phyloP scores from a whole-genome alignment of 2,888 invertebrate species.

The Aromia moschata region DNA sequence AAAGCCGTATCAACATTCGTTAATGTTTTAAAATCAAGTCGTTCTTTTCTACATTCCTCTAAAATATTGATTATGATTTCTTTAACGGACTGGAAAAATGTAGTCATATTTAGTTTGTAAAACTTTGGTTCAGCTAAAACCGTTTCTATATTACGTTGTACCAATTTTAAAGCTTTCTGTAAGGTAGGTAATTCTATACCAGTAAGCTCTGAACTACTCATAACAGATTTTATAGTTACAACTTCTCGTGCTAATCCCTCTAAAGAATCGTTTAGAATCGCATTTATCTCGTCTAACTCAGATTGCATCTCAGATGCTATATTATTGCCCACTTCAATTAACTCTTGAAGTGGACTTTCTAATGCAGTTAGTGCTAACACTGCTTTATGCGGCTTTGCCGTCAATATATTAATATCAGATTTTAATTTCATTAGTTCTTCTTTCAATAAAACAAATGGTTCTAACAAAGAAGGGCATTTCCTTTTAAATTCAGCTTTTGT shows the following conservation, averaged over 20 bases:
- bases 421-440: slow-evolving; percentile 31
- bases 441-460: slow-evolving; percentile 28
- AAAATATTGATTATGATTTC: slow-evolving; percentile 29
- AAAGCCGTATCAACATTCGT: slow-evolving; percentile 33
- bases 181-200: slow-evolving; percentile 40
- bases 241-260: slow-evolving; percentile 33
- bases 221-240: slow-evolving; percentile 36
- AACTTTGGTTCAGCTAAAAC: slow-evolving; percentile 33
- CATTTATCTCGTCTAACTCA: slow-evolving; percentile 29
- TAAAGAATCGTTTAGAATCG: slow-evolving; percentile 30
- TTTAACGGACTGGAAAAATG: slow-evolving; percentile 25
- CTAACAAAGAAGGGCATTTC: slow-evolving; percentile 27
- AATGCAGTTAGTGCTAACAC: slow-evolving; percentile 22
- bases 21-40: slow-evolving; percentile 43
- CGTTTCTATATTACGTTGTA: slow-evolving; percentile 30
- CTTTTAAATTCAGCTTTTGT: slow-evolving; percentile 17
- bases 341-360: slow-evolving; percentile 23
- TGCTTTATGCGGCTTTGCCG: slow-evolving; percentile 23
- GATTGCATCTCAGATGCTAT: slow-evolving; percentile 10
- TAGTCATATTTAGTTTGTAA: slow-evolving; percentile 25
- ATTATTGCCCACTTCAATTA: slow-evolving; percentile 25
- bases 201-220: slow-evolving; percentile 40
- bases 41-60: slow-evolving; percentile 42
- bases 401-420: slow-evolving; percentile 26
- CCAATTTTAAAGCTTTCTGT: slow-evolving; percentile 31